Evolutionary conservation across 2,113 vertebrate genomes (phyloP), one percentile per base, ranked within the genome.

Genomic region (Pteruthius melanotis): DNA sequence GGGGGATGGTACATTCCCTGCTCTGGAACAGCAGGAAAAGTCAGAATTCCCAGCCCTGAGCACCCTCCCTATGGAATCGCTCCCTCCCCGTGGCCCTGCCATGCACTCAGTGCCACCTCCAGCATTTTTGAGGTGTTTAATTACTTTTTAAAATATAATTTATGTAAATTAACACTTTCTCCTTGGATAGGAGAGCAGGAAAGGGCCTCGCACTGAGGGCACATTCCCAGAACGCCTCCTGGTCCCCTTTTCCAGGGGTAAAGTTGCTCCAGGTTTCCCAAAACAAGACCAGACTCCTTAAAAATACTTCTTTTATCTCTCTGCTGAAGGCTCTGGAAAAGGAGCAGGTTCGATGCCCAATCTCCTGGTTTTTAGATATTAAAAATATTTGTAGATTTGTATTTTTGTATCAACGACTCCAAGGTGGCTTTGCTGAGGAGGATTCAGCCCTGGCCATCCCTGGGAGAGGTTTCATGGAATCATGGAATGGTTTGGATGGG

Each of bases 211-310:
- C 39, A 14, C 47, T 3, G 3, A 47, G 63, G 75, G 31, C 37
- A 27, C 45, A 53, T 86, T 74, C 52, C 72, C 66, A 47, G 54
- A 50, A 26, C 1, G 0, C 15, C 80, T 88, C 31, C 64, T 17
- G 60, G 11, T 60, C 35, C 13, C 39, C 12, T 19, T 19, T 12
- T 37, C 66, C 3, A 9, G 10, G 15, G 49, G 44, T 68, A 30
- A 30, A 72, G 77, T 27, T 9, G 47, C 27, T 68, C 16, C 30
- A 9, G 45, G 18, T 40, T 50, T 23, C 61, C 69, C 9, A 1
- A 45, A 71, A 26, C 18, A 14, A 13, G 0, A 24, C 1, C 0
- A 66, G 11, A 15, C n/a, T 61, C 31, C 28, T 53, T 11, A 50
- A 20, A 69, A 69, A 49, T 1, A 17, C 1, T 2, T 11, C 4